phyloP scores from a whole-genome alignment of 2,888 invertebrate species.

The Heliconius ethilla region DNA sequence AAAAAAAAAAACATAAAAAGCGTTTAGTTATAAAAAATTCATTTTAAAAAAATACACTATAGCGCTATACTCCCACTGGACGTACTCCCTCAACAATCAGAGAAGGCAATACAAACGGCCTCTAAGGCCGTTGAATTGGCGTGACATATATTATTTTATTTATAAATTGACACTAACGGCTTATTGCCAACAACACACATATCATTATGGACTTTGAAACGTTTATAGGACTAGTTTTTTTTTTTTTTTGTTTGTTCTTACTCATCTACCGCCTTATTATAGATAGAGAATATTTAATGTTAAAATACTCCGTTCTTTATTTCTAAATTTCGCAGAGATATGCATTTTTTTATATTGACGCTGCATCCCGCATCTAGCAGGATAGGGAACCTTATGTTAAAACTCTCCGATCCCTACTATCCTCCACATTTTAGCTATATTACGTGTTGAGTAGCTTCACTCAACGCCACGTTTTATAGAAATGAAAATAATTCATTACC shows the following conservation, averaged over 20 bases:
- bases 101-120: conserved; percentile 32
- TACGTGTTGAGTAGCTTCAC: too few species aligned
- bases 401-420: too few species aligned
- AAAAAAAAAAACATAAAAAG: too few species aligned
- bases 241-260: neutral
- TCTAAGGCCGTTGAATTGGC: conserved; percentile 34
- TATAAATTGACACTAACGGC: conserved; percentile 36
- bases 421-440: too few species aligned
- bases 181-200: conserved; percentile 23
- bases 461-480: too few species aligned
- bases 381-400: too few species aligned
- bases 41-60: neutral
- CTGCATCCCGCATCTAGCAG: too few species aligned
- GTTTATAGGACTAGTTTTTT: conserved; percentile 16
- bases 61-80: conserved; percentile 13
- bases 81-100: conserved; percentile 27
- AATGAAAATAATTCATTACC: too few species aligned
- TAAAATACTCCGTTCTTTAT: neutral
- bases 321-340: too few species aligned
- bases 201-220: conserved; percentile 20
- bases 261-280: neutral
- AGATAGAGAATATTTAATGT: neutral
- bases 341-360: too few species aligned
- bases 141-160: conserved; percentile 33
- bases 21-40: neutral